These are phyloP conservation scores for Protonibea diacanthus DNA, from an alignment of 2,797 vertebrate genomes.

Conservation along the genomic window DNA sequence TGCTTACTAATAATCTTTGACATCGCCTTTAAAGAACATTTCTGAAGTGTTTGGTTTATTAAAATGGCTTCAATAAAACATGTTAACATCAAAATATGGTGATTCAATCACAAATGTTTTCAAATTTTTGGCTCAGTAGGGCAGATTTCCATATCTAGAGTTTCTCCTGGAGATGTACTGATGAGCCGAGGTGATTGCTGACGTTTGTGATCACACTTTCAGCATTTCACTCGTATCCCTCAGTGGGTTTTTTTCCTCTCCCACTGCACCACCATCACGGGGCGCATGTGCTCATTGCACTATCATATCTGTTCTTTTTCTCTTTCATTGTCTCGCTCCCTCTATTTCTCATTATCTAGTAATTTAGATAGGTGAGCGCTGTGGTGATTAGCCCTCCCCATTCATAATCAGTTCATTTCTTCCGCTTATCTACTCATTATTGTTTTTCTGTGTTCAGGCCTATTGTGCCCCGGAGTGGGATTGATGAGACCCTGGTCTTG, in stretches of 20 bases:
- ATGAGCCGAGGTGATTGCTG: not conserved
- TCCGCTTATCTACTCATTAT: constrained; percentile 66
- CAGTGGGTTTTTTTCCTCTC: not conserved
- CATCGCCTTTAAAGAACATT: not conserved
- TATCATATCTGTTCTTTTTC: constrained; percentile 38
- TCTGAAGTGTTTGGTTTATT: not conserved
- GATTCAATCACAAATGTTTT: constrained; percentile 21
- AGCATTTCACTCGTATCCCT: constrained; percentile 4
- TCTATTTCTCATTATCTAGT: constrained; percentile 62
- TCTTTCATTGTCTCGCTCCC: constrained; percentile 32
- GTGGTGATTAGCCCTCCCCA: constrained; percentile 46
- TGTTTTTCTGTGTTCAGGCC: constrained; percentile 58
- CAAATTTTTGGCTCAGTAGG: not conserved
- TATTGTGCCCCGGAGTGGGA: constrained; percentile 61
- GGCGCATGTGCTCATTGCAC: constrained; percentile 47
- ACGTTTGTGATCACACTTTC: not conserved
- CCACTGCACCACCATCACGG: constrained; percentile 18
- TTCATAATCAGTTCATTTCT: constrained; percentile 71
- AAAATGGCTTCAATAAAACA: not conserved
- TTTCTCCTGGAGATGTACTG: not conserved
- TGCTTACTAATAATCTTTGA: not conserved
- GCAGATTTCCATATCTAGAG: not conserved
- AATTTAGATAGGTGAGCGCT: constrained; percentile 61
- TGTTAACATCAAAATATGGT: not conserved
- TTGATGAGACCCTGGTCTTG: constrained; percentile 56